Evolutionary conservation across 2,888 invertebrate genomes (phyloP), one percentile per base, ranked within the genome.

Genomic region (Aplocera efformata): DNA sequence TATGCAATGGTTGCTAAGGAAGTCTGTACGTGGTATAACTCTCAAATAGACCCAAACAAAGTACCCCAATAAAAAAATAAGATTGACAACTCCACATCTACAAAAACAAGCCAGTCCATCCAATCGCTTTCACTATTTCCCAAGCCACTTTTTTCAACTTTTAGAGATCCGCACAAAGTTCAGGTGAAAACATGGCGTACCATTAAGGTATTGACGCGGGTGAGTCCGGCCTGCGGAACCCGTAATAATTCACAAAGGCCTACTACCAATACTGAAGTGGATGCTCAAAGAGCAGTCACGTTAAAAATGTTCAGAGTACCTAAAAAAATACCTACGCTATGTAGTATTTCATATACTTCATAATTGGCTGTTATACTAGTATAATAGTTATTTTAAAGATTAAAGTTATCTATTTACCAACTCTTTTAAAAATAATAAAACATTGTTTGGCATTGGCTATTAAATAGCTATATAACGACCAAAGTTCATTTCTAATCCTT

Each of bases 241-340:
- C 77, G 79, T 73, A 77, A 85, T 85, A 84, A 85, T 84, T 85
- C 80, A 85, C 85, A 84, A 84, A 83, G 81, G 79, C 79, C 74
- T 64, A 72, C 78, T 63, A 55, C 72, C 74, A 72, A 77, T 79
- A 76, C 71, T 56, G 60, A 60, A 75, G 70, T 72, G 66, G 70
- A 68, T 63, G 29, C 43, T 28, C 64, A 69, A 36, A 78, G 80
- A 77, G 39, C 53, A 55, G 9, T 23, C 27, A 25, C 9, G 6
- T 21, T 22, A n/a, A 22, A 7, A 3, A 22, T 6, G 13, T 17
- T 17, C 5, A 17, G 13, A 26, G 3, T 17, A 17, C 13, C 13
- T 17, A 17, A 17, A 17, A 17, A 17, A 17, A 17, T 17, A 17
- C 2, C n/a, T n/a, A n/a, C n/a, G n/a, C n/a, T n/a, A n/a, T n/a